These are phyloP conservation scores for Drosophila santomea DNA, from an alignment of 1,140 invertebrate genomes.

Conservation along the genomic window DNA sequence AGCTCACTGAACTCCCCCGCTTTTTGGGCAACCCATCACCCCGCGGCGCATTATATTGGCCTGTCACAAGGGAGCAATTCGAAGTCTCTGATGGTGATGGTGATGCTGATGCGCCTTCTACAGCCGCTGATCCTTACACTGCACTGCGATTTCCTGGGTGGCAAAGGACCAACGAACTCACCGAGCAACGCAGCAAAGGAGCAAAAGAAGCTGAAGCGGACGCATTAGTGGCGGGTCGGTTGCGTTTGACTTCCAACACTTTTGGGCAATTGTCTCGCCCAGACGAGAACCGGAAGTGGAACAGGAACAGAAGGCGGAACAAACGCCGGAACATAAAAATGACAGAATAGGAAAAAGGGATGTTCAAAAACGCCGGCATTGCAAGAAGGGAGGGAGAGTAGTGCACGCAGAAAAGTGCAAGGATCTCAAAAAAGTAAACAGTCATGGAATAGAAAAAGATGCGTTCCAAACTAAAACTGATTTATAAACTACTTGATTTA, in stretches of 20 bases:
- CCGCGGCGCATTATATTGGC: constrained; percentile 84
- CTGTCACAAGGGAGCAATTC: constrained; percentile 85
- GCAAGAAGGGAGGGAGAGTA: neutral
- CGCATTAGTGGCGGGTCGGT: constrained; percentile 77
- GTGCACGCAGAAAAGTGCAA: neutral
- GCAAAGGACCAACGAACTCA: neutral
- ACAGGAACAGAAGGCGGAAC: constrained; percentile 84
- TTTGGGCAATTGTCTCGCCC: constrained; percentile 75
- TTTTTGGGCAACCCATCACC: constrained; percentile 42
- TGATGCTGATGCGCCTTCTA: constrained; percentile 34
- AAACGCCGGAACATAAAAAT: constrained; percentile 84
- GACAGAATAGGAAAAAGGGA: constrained; percentile 57
- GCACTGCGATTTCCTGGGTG: constrained; percentile 31
- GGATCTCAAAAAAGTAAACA: no score
- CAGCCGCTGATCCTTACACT: constrained; percentile 23
- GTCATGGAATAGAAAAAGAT: no score
- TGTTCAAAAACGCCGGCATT: constrained; percentile 28
- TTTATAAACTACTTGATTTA: no score
- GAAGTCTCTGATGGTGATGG: constrained; percentile 58
- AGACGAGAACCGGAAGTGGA: constrained; percentile 41
- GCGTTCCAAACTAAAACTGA: no score
- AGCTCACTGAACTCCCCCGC: neutral
- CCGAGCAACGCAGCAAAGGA: neutral
- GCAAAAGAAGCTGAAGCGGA: constrained; percentile 48
- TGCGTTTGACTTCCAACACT: constrained; percentile 84